Conservation (phyloP, 2,888 invertebrate genomes). For the Myopa testacea region DNA sequence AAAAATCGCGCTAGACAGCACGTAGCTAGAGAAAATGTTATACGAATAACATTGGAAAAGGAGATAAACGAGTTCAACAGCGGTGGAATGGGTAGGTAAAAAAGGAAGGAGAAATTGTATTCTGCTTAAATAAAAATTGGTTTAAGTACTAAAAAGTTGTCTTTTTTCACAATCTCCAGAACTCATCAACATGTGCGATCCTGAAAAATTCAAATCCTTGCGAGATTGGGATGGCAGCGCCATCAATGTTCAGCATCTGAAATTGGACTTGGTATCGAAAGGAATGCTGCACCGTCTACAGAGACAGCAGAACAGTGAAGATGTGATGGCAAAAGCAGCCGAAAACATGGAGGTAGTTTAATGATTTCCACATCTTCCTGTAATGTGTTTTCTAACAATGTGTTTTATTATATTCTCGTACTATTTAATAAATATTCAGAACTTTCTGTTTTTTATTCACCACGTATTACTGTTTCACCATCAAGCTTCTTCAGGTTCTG, state of each 20-base stretch:
- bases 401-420: background rate
- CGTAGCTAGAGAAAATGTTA: conserved; percentile 82
- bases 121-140: background rate
- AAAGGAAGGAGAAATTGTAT: conserved; percentile 32
- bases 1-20: conserved; percentile 79
- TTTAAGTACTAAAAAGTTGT: no score
- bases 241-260: conserved; percentile 66
- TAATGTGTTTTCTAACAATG: background rate
- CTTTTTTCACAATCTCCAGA: conserved; percentile 49
- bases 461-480: conserved; percentile 74
- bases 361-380: background rate
- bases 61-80: conserved; percentile 81
- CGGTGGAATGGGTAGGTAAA: conserved; percentile 77
- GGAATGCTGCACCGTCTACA: conserved; percentile 60
- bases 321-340: background rate
- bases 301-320: conserved; percentile 37
- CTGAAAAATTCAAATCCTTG: conserved; percentile 59
- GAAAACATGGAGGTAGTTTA: conserved; percentile 51
- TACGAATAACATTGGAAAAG: conserved; percentile 79
- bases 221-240: conserved; percentile 67
- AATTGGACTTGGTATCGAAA: conserved; percentile 63
- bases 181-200: conserved; percentile 62
- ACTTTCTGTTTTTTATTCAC: conserved; percentile 40
- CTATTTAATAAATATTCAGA: background rate
- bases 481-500: conserved; percentile 85